phyloP scores from a whole-genome alignment of 2,797 vertebrate genomes.

The Spinus pinus region DNA sequence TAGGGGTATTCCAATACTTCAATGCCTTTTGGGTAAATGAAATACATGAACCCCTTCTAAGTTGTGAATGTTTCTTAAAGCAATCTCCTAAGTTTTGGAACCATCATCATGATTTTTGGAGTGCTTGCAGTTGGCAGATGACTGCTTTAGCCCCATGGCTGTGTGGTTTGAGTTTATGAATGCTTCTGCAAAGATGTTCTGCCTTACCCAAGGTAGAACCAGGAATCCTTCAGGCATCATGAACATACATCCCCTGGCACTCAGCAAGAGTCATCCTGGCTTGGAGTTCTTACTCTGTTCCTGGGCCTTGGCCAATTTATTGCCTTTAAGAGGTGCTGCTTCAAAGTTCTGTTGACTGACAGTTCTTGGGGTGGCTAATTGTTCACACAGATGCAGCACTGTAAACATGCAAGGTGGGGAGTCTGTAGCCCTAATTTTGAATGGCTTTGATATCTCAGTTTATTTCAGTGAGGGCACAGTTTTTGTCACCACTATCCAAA shows the following conservation, averaged over 20 bases:
- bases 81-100: neutral
- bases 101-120: neutral
- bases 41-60: neutral
- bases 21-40: neutral
- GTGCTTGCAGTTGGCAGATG: neutral
- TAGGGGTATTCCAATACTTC: neutral
- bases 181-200: neutral
- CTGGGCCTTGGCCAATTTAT: neutral
- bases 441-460: neutral
- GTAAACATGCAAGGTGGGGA: neutral
- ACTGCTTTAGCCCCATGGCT: neutral
- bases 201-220: neutral
- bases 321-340: neutral
- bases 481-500: neutral
- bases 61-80: neutral
- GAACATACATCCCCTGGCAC: neutral
- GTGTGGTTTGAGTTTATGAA: neutral
- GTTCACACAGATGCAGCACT: neutral
- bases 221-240: neutral
- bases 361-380: neutral
- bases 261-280: neutral
- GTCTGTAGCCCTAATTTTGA: neutral
- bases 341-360: neutral
- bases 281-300: neutral
- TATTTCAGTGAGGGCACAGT: fast-evolving